Evolutionary conservation across 2,888 invertebrate genomes (phyloP), one percentile per base, ranked within the genome.

Genomic region (Conops quadrifasciatus): DNA sequence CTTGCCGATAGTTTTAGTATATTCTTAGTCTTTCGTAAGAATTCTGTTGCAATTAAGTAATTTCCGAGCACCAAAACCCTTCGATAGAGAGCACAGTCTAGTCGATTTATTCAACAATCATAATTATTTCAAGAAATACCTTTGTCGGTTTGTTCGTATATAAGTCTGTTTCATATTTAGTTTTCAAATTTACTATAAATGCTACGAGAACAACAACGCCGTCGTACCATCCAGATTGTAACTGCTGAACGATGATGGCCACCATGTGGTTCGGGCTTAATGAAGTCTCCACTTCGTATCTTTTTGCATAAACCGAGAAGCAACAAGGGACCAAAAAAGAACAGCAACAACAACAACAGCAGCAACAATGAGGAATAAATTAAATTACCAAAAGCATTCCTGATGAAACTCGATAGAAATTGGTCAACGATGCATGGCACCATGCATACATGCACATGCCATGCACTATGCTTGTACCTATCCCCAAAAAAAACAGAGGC

Each of bases 351-450:
- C 36, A 36, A 36, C 36, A 62, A 62, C 36, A 62, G 24, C 36
- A 13, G 30, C 43, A 43, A 62, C 36, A 62, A n/a, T 3, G 67
- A 73, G 71, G 73, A 73, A 73, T 76, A 74, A 76, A 76, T 76
- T 74, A 76, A 75, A 72, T 74, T 72, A 73, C 74, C 74, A 73
- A 73, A 75, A 74, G 71, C 72, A 74, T 72, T 72, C 75, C 73
- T 73, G 76, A 73, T 75, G 74, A 76, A 76, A 76, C 73, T 75
- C 72, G 74, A 76, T 76, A 74, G 74, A 76, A 76, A 76, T 75
- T 76, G 76, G 74, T 74, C 76, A 76, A 70, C 74, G 73, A 73
- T 59, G 73, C 73, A 66, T 58, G n/a, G n/a, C 36, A 36, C 4
- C 36, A 36, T 36, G 5, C 36, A 36, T 70, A 72, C 70, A 72